Evolutionary conservation across 2,113 vertebrate species (phyloP), one percentile per base, ranked within the genome.

Genomic region (Hypomesus transpacificus): DNA sequence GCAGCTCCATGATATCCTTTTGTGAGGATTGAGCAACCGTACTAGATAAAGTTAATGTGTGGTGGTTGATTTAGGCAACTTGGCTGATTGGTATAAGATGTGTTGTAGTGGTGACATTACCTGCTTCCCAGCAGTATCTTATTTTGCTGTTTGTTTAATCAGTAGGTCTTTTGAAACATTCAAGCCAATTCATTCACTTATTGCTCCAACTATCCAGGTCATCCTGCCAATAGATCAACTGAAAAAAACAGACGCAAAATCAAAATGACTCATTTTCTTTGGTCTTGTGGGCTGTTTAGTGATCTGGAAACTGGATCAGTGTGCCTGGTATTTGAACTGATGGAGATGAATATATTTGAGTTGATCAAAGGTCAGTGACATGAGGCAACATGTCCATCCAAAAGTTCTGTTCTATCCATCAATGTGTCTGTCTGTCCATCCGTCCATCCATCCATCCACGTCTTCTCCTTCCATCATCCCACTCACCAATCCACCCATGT

Each of bases 1-100:
- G 17, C 85, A 28, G 3, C 68, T 93, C 75, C 88, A 89, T 54
- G 9, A 26, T 7, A 62, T 62, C 60, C 13, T 62, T 4, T 62
- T 62, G 60, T 62, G 60, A 62, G 60, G 18, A 16, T 14, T 21
- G 17, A 61, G 18, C n/a, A n/a, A n/a, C 17, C 1, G 53, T 18
- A 5, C 53, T 56, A 56, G 16, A 20, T 60, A 20, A 60, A 8
- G n/a, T 7, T 53, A 60, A 56, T 16, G 17, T 18, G 16, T 18
- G n/a, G n/a, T n/a, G 8, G 16, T 56, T n/a, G 2, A 56, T 56
- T 18, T 13, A 26, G 24, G 24, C 24, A 26, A 26, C 2, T 26
- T 26, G 31, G 31, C 5, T 34, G 31, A 34, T 34, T 34, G 31
- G 31, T 34, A 5, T 34, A 4, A 34, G 5, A 7, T 34, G 31